Percentiles rank a stretch among this genome's conserved stretches.
Conservation (phyloP, 2,113 vertebrate species). For the Gobiocypris rarus region DNA sequence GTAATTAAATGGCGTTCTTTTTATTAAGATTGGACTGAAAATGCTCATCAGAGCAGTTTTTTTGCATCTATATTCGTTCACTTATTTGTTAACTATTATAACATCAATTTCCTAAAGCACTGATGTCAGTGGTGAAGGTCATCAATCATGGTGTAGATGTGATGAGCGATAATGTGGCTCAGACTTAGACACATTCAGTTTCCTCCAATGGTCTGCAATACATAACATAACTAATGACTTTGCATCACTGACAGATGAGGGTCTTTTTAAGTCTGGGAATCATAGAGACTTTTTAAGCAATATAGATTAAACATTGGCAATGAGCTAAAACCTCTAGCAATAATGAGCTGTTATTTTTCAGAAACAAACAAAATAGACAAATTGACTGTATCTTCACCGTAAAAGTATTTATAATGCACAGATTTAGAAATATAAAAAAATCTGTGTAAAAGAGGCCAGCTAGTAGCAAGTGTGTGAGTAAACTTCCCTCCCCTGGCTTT, state of each 20-base stretch:
- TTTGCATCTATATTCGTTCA: background rate
- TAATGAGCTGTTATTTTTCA: background rate
- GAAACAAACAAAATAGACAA: background rate
- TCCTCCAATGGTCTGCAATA: background rate
- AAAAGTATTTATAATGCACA: too few relatives aligned
- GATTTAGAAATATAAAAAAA: too few relatives aligned
- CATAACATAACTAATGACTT: background rate
- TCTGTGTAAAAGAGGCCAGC: too few relatives aligned
- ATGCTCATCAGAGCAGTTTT: background rate
- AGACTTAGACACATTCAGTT: background rate
- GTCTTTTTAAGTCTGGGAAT: background rate
- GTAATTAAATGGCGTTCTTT: slow-evolving; percentile 22
- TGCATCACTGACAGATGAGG: slow-evolving; percentile 1
- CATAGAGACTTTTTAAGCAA: background rate
- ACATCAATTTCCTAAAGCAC: slow-evolving; percentile 5
- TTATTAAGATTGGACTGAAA: slow-evolving; percentile 27
- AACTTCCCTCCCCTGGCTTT: too few relatives aligned
- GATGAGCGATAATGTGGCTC: background rate
- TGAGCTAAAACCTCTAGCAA: background rate
- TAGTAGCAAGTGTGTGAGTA: too few relatives aligned
- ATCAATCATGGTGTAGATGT: background rate
- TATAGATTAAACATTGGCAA: background rate
- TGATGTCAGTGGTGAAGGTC: background rate
- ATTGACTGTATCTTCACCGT: background rate
- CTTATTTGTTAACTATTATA: slow-evolving; percentile 26